Percentiles rank a stretch among this genome's conserved stretches.
Evolutionary conservation across 2,797 vertebrate genomes (phyloP).

Genomic region (Botia kubotai): DNA sequence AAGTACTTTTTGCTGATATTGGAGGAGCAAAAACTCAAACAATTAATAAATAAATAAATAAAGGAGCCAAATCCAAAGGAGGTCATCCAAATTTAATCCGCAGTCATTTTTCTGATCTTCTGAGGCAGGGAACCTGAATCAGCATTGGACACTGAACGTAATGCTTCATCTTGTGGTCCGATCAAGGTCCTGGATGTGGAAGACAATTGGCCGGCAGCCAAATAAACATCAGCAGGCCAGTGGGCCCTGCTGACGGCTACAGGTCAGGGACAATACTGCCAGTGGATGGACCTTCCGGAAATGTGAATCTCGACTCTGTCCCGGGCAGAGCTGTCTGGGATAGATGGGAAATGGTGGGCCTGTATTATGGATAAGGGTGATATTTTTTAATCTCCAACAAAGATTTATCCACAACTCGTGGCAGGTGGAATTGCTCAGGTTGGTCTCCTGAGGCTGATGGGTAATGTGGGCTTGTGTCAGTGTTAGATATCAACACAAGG

Average conservation of each 20-base stretch:
- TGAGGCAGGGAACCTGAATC: constrained; percentile 17
- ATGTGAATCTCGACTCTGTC: constrained; percentile 1
- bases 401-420: constrained; percentile 54
- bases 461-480: constrained; percentile 47
- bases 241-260: constrained; percentile 9
- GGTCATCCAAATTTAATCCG: constrained; percentile 48
- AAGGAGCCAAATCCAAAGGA: constrained; percentile 26
- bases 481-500: constrained; percentile 7
- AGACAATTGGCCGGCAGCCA: constrained; percentile 37
- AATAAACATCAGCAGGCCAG: constrained; percentile 23
- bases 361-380: constrained; percentile 26
- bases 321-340: constrained; percentile 7
- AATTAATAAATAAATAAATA: constrained; percentile 45
- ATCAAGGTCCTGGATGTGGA: constrained; percentile 24
- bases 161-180: constrained; percentile 34
- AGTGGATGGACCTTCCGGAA: background rate
- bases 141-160: background rate
- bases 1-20: constrained; percentile 51
- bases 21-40: constrained; percentile 35
- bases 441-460: constrained; percentile 51
- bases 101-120: constrained; percentile 41
- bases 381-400: constrained; percentile 25
- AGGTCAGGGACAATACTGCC: constrained; percentile 26
- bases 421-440: constrained; percentile 36
- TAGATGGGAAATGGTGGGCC: constrained; percentile 6